Base-by-base conservation (phyloP, 2,797 vertebrate genomes). In the Siniperca scherzeri region DNA sequence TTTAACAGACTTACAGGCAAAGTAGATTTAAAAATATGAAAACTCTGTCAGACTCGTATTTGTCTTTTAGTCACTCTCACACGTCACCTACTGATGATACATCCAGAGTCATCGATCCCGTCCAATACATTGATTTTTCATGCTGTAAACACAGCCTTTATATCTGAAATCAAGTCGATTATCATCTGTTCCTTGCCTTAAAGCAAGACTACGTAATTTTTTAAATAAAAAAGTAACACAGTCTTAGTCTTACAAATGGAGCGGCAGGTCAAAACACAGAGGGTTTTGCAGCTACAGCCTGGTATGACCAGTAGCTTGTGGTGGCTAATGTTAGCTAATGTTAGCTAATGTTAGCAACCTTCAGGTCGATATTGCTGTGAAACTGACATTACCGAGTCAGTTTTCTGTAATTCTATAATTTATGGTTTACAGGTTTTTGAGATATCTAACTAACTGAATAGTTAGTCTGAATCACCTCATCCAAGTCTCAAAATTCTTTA, bases 1-100 rank as follows among this genome's bases (percentile, higher is more conserved):
- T 64, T 38, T 65, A 42, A 87, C 61, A 68, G 16, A 48, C 30
- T 22, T 8, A 16, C 62, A 88, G 66, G 80, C 77, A 87, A 89
- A 89, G 87, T 16, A 77, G 44, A 5, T 62, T 81, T 50, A 65
- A 78, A 78, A 71, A 80, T 40, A 11, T 25, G n/a, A 56, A 55
- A 30, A 60, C 42, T 71, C 2, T 42, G 44, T 11, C 42, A 19
- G 8, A 5, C 5, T 53, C 11, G 5, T 55, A 48, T 69, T 7
- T 80, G 2, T 22, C 36, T 25, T 66, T 22, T 7, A 36, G 72
- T 72, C 33, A 25, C 22, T 40, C 27, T n/a, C 56, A 48, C 38
- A 50, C 30, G 3, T 30, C 30, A 30, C 3, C 30, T 30, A 30
- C 30, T 1, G 6, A 44, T 3, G 7, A 2, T 27, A 8, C 25